Evolutionary conservation across 1,140 invertebrate species (phyloP).

Genomic region (Drosophila tsacasi): DNA sequence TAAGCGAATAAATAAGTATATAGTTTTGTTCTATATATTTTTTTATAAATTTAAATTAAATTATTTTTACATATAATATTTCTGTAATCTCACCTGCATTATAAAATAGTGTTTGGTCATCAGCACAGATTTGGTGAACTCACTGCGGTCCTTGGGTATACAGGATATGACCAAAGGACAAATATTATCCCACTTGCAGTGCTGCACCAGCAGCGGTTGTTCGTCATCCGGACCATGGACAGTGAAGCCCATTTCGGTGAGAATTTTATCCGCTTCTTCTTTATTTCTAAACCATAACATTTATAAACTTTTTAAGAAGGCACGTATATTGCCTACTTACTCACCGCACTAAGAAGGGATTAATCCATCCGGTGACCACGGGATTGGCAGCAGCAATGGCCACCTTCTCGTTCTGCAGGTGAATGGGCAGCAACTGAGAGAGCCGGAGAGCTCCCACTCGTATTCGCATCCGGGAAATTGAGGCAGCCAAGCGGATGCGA

Average conservation of each 20-base stretch:
- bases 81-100: slow-evolving; percentile 86
- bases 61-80: too few relatives aligned
- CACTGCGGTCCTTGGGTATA: slow-evolving; percentile 86
- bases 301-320: too few relatives aligned
- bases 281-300: slow-evolving; percentile 57
- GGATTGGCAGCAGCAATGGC: slow-evolving; percentile 87
- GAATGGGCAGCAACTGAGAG: slow-evolving; percentile 89
- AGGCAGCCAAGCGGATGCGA: slow-evolving; percentile 89
- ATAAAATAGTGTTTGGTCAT: slow-evolving; percentile 86
- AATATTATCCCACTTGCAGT: slow-evolving; percentile 89
- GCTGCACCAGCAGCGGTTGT: slow-evolving; percentile 85
- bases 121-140: slow-evolving; percentile 85
- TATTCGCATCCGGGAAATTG: slow-evolving; percentile 89
- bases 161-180: slow-evolving; percentile 90
- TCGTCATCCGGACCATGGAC: slow-evolving; percentile 75
- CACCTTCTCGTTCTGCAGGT: slow-evolving; percentile 89
- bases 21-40: background rate
- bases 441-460: slow-evolving; percentile 89
- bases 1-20: background rate
- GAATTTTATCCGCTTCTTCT: slow-evolving; percentile 58
- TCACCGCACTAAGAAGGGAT: slow-evolving; percentile 89
- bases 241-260: slow-evolving; percentile 68
- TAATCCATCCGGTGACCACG: slow-evolving; percentile 91
- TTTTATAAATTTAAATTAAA: background rate
- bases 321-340: slow-evolving; percentile 8